These are phyloP conservation scores for Ormyrus nitidulus DNA, from an alignment of 2,888 invertebrate species.

Conservation along the genomic window DNA sequence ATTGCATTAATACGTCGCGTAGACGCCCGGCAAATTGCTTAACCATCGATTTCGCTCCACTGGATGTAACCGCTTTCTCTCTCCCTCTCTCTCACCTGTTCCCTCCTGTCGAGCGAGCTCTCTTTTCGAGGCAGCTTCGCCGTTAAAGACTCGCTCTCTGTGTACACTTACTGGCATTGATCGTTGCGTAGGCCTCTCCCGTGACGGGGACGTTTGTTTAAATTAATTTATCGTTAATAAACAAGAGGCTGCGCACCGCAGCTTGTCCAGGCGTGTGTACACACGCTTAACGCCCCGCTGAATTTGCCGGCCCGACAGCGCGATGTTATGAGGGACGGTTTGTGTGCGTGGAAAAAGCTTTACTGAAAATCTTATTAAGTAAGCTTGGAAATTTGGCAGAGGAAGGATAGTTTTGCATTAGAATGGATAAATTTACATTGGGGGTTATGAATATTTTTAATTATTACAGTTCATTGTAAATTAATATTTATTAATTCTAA, in stretches of 20 bases:
- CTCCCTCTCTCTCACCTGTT: too few species aligned
- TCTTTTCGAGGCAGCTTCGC: slow-evolving; percentile 12
- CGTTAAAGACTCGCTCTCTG: slow-evolving; percentile 1
- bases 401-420: too few species aligned
- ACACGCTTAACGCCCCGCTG: not conserved
- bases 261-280: not conserved
- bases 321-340: too few species aligned
- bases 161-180: not conserved
- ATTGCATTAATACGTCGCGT: slow-evolving; percentile 70
- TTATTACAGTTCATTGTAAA: too few species aligned
- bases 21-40: slow-evolving; percentile 69
- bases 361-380: too few species aligned
- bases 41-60: slow-evolving; percentile 66
- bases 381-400: too few species aligned
- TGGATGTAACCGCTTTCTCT: slow-evolving; percentile 44
- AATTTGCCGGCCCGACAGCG: too few species aligned
- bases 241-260: slow-evolving; percentile 10
- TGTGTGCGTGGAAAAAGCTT: too few species aligned
- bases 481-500: too few species aligned
- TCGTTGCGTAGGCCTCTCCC: not conserved
- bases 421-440: too few species aligned
- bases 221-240: slow-evolving; percentile 37
- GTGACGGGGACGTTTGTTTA: slow-evolving; percentile 25
- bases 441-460: too few species aligned
- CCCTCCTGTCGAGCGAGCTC: slow-evolving; percentile 3